These are phyloP conservation scores for Meriones psammophilus DNA, from an alignment of 2,797 vertebrate genomes.

Conservation along the genomic window DNA sequence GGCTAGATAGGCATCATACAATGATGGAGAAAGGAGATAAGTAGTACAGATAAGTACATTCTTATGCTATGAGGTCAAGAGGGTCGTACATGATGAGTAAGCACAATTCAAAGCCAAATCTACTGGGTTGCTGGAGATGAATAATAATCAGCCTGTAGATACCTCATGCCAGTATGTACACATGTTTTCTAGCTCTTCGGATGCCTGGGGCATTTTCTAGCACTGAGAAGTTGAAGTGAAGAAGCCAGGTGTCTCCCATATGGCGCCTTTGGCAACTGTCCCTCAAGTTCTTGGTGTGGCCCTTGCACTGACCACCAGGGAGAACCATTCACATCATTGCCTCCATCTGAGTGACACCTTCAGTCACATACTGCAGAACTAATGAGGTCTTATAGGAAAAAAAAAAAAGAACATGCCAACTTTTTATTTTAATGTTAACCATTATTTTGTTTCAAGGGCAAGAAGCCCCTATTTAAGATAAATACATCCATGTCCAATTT, in stretches of 20 bases:
- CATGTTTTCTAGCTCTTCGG: too few relatives aligned
- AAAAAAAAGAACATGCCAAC: neutral
- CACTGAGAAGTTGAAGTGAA: neutral
- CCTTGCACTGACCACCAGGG: accelerated
- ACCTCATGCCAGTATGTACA: too few relatives aligned
- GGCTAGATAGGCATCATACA: neutral
- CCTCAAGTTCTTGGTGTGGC: accelerated
- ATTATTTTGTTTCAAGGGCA: neutral
- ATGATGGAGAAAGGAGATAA: conserved; percentile 39
- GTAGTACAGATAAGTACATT: neutral
- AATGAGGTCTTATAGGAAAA: neutral
- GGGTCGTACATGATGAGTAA: neutral
- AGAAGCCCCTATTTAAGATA: neutral
- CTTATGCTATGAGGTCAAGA: neutral
- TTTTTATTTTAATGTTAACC: neutral
- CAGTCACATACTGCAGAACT: accelerated
- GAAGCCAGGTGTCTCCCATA: too few relatives aligned
- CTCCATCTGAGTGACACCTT: accelerated
- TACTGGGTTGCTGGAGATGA: neutral
- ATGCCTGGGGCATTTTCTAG: neutral
- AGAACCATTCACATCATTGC: accelerated
- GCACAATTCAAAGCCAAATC: neutral
- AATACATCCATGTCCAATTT: neutral
- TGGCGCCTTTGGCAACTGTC: neutral
- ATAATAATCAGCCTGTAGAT: accelerated